Percentiles rank a stretch among this genome's conserved stretches.
Evolutionary conservation across 2,888 invertebrate species (phyloP).

Genomic region (Cephus nigrinus): DNA sequence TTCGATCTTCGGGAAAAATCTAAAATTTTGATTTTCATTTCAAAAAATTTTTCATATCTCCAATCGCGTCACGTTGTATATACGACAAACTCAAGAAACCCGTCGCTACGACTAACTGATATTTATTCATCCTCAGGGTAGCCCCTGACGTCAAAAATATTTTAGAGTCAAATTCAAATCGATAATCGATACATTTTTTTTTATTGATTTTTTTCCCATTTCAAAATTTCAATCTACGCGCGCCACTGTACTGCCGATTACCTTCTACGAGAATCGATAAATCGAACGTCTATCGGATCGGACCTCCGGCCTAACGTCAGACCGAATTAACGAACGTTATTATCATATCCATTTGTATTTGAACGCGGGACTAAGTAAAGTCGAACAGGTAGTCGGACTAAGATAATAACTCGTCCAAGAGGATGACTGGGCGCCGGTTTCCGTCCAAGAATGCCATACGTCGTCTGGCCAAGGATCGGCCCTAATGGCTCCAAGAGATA

Average conservation of each 20-base stretch:
- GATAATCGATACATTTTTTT: neutral
- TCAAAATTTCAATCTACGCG: neutral
- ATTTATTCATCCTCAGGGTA: too few relatives aligned
- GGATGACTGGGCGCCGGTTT: constrained; percentile 53
- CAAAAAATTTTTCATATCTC: too few relatives aligned
- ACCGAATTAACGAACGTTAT: neutral
- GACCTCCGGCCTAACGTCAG: neutral
- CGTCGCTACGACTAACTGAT: too few relatives aligned
- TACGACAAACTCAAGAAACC: too few relatives aligned
- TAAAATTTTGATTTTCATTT: too few relatives aligned
- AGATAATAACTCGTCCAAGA: constrained; percentile 55
- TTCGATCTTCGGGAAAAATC: too few relatives aligned
- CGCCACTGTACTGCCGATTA: neutral
- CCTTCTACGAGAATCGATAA: neutral
- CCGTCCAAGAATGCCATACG: constrained; percentile 52
- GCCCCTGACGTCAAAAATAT: neutral
- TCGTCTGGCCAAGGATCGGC: constrained; percentile 28
- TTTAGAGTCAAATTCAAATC: neutral
- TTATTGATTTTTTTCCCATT: neutral
- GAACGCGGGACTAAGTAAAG: neutral
- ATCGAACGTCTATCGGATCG: neutral
- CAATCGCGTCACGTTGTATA: too few relatives aligned
- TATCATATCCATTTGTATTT: constrained; percentile 5
- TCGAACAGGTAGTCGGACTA: constrained; percentile 33
- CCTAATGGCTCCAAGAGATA: constrained; percentile 41